phyloP scores from a whole-genome alignment of 2,113 vertebrate genomes.

The Cervus canadensis region DNA sequence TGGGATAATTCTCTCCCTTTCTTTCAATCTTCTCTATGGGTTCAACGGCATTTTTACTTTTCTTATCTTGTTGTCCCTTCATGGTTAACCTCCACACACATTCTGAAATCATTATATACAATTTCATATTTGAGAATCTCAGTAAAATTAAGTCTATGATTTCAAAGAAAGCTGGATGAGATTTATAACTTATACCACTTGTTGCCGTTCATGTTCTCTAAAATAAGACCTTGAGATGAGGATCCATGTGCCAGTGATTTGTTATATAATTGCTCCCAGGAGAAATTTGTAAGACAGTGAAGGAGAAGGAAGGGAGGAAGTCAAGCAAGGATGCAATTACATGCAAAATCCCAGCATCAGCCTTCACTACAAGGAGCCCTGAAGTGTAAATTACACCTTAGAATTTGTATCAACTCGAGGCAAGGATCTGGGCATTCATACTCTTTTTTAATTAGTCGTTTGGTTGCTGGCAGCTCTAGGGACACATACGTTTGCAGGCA shows the following conservation, averaged over 20 bases:
- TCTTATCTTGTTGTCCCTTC: not conserved
- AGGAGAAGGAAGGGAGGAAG: not conserved
- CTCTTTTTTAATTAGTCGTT: not conserved
- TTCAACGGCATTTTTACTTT: not conserved
- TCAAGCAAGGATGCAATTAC: not conserved
- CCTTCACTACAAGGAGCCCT: not conserved
- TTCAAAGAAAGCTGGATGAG: not conserved
- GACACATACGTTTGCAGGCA: not conserved
- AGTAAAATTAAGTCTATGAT: not conserved
- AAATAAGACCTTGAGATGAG: not conserved
- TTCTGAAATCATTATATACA: not conserved
- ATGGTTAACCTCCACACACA: not conserved
- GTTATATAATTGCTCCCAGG: not conserved
- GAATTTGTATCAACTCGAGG: not conserved
- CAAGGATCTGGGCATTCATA: not conserved
- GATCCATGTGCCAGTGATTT: not conserved
- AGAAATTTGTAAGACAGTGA: not conserved
- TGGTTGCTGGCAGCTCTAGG: not conserved
- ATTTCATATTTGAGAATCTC: not conserved
- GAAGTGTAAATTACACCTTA: not conserved
- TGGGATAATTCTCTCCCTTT: not conserved
- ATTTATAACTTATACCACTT: not conserved
- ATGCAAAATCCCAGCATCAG: not conserved
- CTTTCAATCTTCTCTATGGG: not conserved
- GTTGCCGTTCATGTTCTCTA: not conserved